phyloP scores from a whole-genome alignment of 2,888 invertebrate genomes.

The Mantis religiosa region DNA sequence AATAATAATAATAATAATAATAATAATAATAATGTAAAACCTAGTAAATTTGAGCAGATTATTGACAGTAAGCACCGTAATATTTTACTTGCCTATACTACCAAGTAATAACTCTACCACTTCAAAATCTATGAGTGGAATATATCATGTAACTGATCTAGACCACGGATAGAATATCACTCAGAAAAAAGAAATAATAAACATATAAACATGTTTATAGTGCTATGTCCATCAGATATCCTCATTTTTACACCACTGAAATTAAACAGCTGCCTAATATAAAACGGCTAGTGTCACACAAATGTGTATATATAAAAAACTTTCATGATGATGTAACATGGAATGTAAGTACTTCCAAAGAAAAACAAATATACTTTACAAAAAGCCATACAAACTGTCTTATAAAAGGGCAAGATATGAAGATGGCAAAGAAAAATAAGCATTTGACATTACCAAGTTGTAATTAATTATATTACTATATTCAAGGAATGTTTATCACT shows the following conservation, averaged over 20 bases:
- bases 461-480: not conserved
- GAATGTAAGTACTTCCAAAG: not conserved
- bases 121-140: not conserved
- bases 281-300: not conserved
- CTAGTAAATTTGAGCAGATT: not conserved
- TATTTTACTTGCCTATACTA: not conserved
- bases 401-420: not conserved
- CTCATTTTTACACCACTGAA: not conserved
- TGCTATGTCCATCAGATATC: not conserved
- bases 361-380: not conserved
- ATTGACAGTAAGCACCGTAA: not conserved
- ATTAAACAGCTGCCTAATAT: not conserved
- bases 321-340: not conserved
- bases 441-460: not conserved
- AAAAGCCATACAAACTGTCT: not conserved
- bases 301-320: not conserved
- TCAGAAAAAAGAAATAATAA: not conserved
- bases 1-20: not conserved
- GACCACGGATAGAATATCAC: not conserved
- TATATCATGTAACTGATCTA: not conserved
- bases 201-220: not conserved
- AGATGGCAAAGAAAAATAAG: not conserved
- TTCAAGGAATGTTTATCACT: conserved; percentile 7
- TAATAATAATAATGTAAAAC: not conserved
- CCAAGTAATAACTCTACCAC: not conserved